Base-by-base conservation (phyloP, 2,113 vertebrate genomes). In the Cephalopterus ornatus region DNA sequence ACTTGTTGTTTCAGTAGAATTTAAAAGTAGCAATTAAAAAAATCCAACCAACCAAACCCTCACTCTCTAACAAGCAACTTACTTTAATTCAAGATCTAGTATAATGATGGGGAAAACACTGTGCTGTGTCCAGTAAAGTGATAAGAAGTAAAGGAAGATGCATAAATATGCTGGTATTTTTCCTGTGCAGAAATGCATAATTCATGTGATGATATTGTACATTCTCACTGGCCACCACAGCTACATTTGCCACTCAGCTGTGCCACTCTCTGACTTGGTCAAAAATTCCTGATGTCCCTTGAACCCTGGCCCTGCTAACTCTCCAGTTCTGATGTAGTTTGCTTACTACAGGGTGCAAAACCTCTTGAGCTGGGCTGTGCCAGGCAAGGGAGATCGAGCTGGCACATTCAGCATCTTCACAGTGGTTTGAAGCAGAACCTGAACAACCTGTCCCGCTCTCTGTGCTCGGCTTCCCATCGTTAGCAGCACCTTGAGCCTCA, bases 11-110 rank as follows among this genome's bases (percentile, higher is more conserved):
- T 97, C 94, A 82, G 91, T 80, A 75, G 89, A 96, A 97, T 97
- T 93, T 93, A 94, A 97, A 98, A 98, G 97, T 65, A 92, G 92
- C 97, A 89, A 95, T 98, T 98, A 91, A 97, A 96, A 96, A 94
- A 62, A 41, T 19, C 30, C 82, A 91, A 33, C 33, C 62, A 71
- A 79, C 11, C 82, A 73, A 91, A 68, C 47, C 66, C 49, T 92
- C 75, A 5, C 5, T 8, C 66, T 6, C 24, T 59, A 85, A 84
- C 24, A n/a, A 87, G 82, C 33, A 90, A 26, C 70, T 59, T 87
- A 88, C 93, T 71, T 97, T 95, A 97, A 97, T 97, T 97, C 73
- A 71, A 88, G 56, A 37, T 53, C 76, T 88, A 58, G 78, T 87
- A 61, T 73, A 85, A 86, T 74, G 83, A 92, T 87, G 84, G 30